Base-by-base conservation (phyloP, 2,797 vertebrate genomes). In the Erpetoichthys calabaricus region DNA sequence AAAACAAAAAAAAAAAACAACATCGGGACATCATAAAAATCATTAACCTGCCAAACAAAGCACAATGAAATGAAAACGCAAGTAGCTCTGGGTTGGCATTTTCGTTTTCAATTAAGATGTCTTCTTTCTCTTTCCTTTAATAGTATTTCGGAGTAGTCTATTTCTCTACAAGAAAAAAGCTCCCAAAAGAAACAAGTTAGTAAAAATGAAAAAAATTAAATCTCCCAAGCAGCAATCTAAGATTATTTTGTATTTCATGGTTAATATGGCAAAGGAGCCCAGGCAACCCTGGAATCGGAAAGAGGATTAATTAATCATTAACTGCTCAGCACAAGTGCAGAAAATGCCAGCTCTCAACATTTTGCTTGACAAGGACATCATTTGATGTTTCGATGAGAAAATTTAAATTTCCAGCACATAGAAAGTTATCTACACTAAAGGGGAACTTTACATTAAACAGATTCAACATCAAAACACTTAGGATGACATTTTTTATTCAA, bases 241-340 rank as follows among this genome's bases (percentile, higher is more conserved):
- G 10, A 47, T 10, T 43, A 51, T 44, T 58, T 9, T 53, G 10
- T 51, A 56, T 45, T 51, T 51, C 5, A 55, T 8, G 47, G 56
- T 60, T 60, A 56, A 50, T 56, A 51, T 56, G 50, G 47, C n/a
- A 56, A 10, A 25, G 43, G 52, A 8, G 47, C 59, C 51, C 54
- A 54, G 64, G 44, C 57, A 67, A 56, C 42, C 44, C 6, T 70
- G 64, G 68, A 66, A 72, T 70, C 67, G 5, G 68, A 79, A 56
- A 41, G 76, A 75, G 80, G 79, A 76, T 84, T 84, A 86, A 86
- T 86, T 83, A 86, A 86, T 84, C 76, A 83, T 78, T 79, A 70
- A 67, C 76, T 76, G 80, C 75, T 67, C 73, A 63, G 45, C 56
- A 53, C 25, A 44, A 56, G 45, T 65, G 65, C 59, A 72, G 74